Evolutionary conservation across 2,888 invertebrate species (phyloP).

Genomic region (Rhagophthalmus giganteus): DNA sequence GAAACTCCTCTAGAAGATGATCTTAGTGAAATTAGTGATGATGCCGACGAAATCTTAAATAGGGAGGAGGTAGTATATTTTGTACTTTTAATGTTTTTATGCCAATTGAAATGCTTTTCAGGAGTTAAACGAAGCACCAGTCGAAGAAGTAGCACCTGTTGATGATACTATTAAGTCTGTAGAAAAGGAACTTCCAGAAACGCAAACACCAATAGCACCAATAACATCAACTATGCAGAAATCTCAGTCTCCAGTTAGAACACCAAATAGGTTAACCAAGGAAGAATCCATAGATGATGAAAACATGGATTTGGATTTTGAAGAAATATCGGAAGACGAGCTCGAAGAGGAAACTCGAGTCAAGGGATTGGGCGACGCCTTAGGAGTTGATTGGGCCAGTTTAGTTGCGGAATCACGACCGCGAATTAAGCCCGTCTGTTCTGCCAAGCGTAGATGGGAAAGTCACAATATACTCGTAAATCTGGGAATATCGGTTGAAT

Average conservation of each 20-base stretch:
- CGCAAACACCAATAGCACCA: constrained; percentile 42
- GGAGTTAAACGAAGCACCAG: constrained; percentile 39
- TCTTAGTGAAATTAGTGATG: constrained; percentile 86
- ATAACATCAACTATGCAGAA: constrained; percentile 42
- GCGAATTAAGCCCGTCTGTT: constrained; percentile 57
- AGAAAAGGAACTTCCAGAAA: constrained; percentile 33
- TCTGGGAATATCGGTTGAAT: constrained; percentile 77
- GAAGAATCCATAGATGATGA: constrained; percentile 69
- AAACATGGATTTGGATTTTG: constrained; percentile 78
- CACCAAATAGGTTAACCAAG: constrained; percentile 40
- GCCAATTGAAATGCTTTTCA: constrained; percentile 8
- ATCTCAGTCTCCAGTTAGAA: constrained; percentile 44
- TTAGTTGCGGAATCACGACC: constrained; percentile 77
- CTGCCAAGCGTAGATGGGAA: constrained; percentile 76
- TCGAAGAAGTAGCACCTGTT: constrained; percentile 12
- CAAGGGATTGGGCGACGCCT: constrained; percentile 82
- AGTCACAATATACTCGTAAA: constrained; percentile 77
- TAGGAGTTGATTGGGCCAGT: constrained; percentile 95
- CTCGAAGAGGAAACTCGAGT: constrained; percentile 78
- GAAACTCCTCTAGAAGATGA: constrained; percentile 63
- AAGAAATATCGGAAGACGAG: constrained; percentile 89
- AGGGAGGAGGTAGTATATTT: constrained; percentile 64
- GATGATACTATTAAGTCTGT: constrained; percentile 16
- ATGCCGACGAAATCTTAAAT: constrained; percentile 84
- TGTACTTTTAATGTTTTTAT: background rate